phyloP scores from a whole-genome alignment of 2,113 vertebrate species.

The Mungos mungo region DNA sequence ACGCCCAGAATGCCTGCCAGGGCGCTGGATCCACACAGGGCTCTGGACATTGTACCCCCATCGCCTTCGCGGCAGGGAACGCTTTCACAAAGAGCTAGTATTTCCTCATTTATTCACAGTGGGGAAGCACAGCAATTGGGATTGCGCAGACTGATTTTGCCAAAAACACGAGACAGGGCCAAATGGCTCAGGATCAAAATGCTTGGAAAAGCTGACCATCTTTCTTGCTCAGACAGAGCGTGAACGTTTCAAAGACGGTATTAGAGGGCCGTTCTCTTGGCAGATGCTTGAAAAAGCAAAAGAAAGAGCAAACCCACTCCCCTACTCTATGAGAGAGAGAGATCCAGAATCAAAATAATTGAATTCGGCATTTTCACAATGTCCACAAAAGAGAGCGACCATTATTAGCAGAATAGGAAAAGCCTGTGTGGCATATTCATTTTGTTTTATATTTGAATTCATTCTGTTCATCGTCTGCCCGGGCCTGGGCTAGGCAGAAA shows the following conservation, averaged over 20 bases:
- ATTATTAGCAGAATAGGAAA: not conserved
- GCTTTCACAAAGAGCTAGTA: not conserved
- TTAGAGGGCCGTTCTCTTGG: not conserved
- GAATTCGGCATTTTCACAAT: not conserved
- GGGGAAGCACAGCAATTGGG: constrained; percentile 28
- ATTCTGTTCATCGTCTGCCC: not conserved
- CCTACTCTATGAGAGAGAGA: not conserved
- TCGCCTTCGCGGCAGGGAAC: rapidly evolving
- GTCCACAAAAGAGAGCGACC: not conserved
- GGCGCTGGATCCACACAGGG: rapidly evolving
- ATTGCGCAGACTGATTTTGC: not conserved
- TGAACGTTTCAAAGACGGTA: not conserved
- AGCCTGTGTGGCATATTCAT: not conserved
- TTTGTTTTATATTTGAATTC: not conserved
- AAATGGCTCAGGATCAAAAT: not conserved
- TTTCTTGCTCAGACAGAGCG: not conserved
- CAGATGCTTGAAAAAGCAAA: not conserved
- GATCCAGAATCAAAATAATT: not conserved
- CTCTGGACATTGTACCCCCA: not conserved
- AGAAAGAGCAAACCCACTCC: not conserved
- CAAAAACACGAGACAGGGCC: not conserved
- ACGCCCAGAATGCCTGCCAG: rapidly evolving
- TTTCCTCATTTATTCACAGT: not conserved
- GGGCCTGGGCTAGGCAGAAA: not conserved
- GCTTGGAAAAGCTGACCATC: not conserved